Evolutionary conservation across 2,113 vertebrate genomes (phyloP), one percentile per base, ranked within the genome.

Genomic region (Rissa tridactyla): DNA sequence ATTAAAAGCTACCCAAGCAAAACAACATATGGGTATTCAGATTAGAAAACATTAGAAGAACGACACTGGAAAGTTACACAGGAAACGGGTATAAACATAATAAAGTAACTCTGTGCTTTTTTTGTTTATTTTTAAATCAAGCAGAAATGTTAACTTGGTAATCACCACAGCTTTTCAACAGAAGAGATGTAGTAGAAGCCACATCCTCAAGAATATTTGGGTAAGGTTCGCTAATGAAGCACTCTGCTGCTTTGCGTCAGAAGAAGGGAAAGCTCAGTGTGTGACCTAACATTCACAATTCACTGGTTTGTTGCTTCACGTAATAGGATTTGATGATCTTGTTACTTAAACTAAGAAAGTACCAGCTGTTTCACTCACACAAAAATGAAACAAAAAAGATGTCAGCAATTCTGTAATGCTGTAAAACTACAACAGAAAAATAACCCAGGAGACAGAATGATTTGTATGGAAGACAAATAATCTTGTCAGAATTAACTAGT

Each of bases 41-140:
- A 91, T 92, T 61, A 91, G 62, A 87, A 89, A 69, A 73, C 40
- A 72, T 57, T 40, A 68, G 15, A 90, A 61, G 13, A 73, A 49
- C 12, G 62, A 71, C 61, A 62, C 15, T 91, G 82, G n/a, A 91
- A 92, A 94, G 72, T 92, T 94, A 83, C 51, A 80, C 27, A 62
- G 75, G 75, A 95, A 96, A 87, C 20, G 61, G 82, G 85, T 92
- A 93, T 77, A 84, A 93, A 90, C 34, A 62, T 32, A 86, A 36
- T 2, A 52, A 9, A 49, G 60, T 42, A 92, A 44, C 65, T 68
- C 72, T 62, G 42, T 72, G n/a, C 30, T 92, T 75, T 52, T 7
- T 69, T 64, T 80, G 38, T 73, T 75, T 88, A 91, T 88, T 86
- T 94, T 91, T 58, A 77, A 87, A 86, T 87, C 64, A 82, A 93